Evolutionary conservation across 1,140 invertebrate genomes (phyloP).

Genomic region (Drosophila trapezifrons): DNA sequence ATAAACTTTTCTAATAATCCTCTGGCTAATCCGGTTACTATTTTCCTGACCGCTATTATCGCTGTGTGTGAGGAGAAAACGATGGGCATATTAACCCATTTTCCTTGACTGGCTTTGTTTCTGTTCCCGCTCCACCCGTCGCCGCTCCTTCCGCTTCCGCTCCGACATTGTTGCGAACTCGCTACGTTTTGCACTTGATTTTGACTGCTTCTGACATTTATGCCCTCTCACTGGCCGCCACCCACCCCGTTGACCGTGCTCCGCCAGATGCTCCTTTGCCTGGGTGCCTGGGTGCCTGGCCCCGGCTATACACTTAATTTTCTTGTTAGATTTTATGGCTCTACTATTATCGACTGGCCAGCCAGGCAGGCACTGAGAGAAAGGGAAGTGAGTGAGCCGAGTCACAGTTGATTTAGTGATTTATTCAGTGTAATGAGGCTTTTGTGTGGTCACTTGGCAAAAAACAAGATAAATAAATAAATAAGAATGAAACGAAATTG

Average conservation of each 20-base stretch:
- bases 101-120: slow-evolving; percentile 24
- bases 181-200: slow-evolving; percentile 60
- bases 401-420: slow-evolving; percentile 62
- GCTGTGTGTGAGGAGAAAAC: background rate
- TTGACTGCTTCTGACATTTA: slow-evolving; percentile 79
- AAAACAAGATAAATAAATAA: slow-evolving; percentile 25
- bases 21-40: background rate
- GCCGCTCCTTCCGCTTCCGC: background rate
- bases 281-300: slow-evolving; percentile 7
- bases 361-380: slow-evolving; percentile 26
- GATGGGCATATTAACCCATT: slow-evolving; percentile 41
- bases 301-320: slow-evolving; percentile 66
- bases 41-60: background rate
- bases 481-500: slow-evolving; percentile 23
- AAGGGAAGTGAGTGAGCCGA: slow-evolving; percentile 1
- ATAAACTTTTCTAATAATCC: background rate
- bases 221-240: slow-evolving; percentile 46
- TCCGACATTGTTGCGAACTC: slow-evolving; percentile 37
- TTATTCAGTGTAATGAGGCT: slow-evolving; percentile 55
- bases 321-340: slow-evolving; percentile 74
- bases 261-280: slow-evolving; percentile 8
- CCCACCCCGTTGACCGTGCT: background rate
- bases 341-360: slow-evolving; percentile 60
- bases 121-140: background rate
- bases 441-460: slow-evolving; percentile 39